Evolutionary conservation across 2,797 vertebrate species (phyloP), one percentile per base, ranked within the genome.

Genomic region (Rhinichthys osculus): DNA sequence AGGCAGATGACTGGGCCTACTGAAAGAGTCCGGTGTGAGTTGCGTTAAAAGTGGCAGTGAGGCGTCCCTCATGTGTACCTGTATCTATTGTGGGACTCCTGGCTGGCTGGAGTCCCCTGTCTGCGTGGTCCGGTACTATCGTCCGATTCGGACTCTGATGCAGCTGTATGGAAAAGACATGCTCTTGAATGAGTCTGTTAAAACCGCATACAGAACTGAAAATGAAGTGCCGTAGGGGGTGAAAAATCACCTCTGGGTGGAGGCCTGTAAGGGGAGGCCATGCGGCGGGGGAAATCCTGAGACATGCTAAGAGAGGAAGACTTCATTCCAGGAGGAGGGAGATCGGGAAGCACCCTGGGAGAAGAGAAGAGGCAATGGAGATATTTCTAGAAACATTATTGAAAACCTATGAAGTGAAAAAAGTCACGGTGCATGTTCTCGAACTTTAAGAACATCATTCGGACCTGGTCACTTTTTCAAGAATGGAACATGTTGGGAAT

Each of bases 21-120:
- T 87, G 90, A 87, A 88, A 76, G 80, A 80, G 81, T 80, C 84
- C 86, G 74, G 78, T 79, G 83, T 2, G 66, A 84, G 83, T 71
- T 77, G 73, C 42, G 23, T 57, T 62, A 79, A 82, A 70, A 74
- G 73, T 85, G 82, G 86, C 14, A 80, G 66, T 30, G 84, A 87
- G 78, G 69, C 52, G 89, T 90, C 84, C 91, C 90, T 96, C 95
- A 96, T 95, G 91, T 95, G 91, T 96, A 96, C 96, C 96, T 96
- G 96, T 96, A 96, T 96, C 94, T 94, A 93, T 90, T 94, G 93
- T 91, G 90, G 6, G 93, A 92, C 88, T 96, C 95, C 90, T 92
- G 94, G 86, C 91, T 94, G 91, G 93, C 89, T 0, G 93, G 85
- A 82, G 94, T 92, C 91, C 91, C 94, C 42, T 91, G 93, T 91